These are phyloP conservation scores for Danionella dracula DNA, from an alignment of 2,797 vertebrate species.

Conservation along the genomic window DNA sequence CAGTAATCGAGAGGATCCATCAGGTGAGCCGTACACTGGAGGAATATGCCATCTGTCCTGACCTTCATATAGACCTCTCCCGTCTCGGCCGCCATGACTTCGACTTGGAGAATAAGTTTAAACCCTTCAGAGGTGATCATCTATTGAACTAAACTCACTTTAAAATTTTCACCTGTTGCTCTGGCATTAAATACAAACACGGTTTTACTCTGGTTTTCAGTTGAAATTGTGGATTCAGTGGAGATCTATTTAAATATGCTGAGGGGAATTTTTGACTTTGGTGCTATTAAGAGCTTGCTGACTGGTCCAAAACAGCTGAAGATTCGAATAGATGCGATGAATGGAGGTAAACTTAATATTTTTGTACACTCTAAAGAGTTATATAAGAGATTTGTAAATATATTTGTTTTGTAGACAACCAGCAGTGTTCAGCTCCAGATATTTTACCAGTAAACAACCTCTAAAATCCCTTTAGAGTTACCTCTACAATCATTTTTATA, in stretches of 20 bases:
- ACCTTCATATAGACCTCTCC: slow-evolving; percentile 91
- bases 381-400: too few species aligned
- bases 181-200: background rate
- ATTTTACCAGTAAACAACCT: too few species aligned
- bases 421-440: too few species aligned
- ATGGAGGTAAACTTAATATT: slow-evolving; percentile 87
- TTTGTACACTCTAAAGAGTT: too few species aligned
- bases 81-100: slow-evolving; percentile 94
- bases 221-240: slow-evolving; percentile 96
- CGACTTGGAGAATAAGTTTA: slow-evolving; percentile 98
- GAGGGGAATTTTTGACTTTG: slow-evolving; percentile 91
- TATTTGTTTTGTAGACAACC: too few species aligned
- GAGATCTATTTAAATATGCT: slow-evolving; percentile 94
- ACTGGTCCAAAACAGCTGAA: slow-evolving; percentile 88
- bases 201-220: slow-evolving; percentile 59
- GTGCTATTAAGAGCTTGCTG: slow-evolving; percentile 85
- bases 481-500: too few species aligned
- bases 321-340: slow-evolving; percentile 95
- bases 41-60: slow-evolving; percentile 93
- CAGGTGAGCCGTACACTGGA: slow-evolving; percentile 96
- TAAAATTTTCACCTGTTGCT: background rate
- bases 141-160: background rate
- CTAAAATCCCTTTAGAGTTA: too few species aligned
- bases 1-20: slow-evolving; percentile 89
- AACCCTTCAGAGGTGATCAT: slow-evolving; percentile 90